Evolutionary conservation across 2,888 invertebrate genomes (phyloP).

Genomic region (Torymus tubicola): DNA sequence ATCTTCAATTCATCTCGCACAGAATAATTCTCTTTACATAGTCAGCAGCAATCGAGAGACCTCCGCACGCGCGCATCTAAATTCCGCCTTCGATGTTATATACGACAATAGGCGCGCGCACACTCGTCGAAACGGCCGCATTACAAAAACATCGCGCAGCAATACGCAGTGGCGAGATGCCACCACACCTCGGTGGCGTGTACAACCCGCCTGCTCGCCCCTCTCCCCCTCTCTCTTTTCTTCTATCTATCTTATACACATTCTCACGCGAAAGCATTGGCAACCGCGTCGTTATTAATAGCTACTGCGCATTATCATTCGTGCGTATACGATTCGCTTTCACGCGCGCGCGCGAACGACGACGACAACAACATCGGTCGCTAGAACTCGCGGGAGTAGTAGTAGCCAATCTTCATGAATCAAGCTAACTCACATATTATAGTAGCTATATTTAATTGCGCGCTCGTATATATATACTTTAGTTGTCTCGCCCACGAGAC

Average conservation of each 20-base stretch:
- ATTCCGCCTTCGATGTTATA: too few relatives aligned
- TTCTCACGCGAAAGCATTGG: conserved; percentile 46
- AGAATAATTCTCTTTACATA: too few relatives aligned
- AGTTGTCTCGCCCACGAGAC: conserved; percentile 58
- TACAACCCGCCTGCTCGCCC: not conserved
- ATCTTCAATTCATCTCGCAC: too few relatives aligned
- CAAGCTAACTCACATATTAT: conserved; percentile 46
- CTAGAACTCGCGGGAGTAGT: conserved; percentile 61
- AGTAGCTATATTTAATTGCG: conserved; percentile 57
- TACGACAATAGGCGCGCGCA: too few relatives aligned
- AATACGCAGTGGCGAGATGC: conserved; percentile 52
- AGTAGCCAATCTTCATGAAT: conserved; percentile 67
- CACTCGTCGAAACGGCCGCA: not conserved
- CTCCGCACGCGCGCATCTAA: too few relatives aligned
- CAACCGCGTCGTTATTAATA: conserved; percentile 70
- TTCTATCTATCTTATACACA: too few relatives aligned
- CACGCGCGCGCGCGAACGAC: too few relatives aligned
- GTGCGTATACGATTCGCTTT: conserved; percentile 59
- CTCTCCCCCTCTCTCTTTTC: conserved; percentile 22
- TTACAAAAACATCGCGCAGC: too few relatives aligned
- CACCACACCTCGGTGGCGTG: conserved; percentile 12
- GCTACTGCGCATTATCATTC: conserved; percentile 73
- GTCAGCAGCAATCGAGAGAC: too few relatives aligned
- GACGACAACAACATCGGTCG: conserved; percentile 13
- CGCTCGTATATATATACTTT: not conserved